Evolutionary conservation across 2,113 vertebrate genomes (phyloP), one percentile per base, ranked within the genome.

Genomic region (Pipra filicauda): DNA sequence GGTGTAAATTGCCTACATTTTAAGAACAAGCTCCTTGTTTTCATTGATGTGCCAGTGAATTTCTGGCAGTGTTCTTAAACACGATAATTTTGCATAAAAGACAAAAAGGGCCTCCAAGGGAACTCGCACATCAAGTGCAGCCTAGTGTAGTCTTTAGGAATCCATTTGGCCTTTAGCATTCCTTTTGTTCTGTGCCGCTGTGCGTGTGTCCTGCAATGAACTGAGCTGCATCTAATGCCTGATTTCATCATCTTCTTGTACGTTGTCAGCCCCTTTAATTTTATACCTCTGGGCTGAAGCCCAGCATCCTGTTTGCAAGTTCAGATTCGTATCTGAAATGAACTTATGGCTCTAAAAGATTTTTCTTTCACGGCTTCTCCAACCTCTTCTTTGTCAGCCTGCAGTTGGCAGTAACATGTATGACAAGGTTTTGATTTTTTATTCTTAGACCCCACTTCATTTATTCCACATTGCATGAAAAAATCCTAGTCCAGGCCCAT

Each of bases 1-100:
- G 96, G 93, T 96, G 95, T 92, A 80, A 93, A 94, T 96, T 93
- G 91, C 91, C 82, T 86, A 62, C 88, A 62, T 91, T 94, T 95
- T 96, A 77, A 91, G 95, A 96, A 92, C 72, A 77, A 81, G 41
- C 91, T 92, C 88, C 85, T 93, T 95, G 83, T 92, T 95, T 96
- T 87, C 79, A 49, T 28, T 93, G 88, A 89, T 65, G 9, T 64
- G 92, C 62, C 86, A 91, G 65, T 65, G 70, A 82, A 96, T 91
- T 96, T 95, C 85, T 92, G 77, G 61, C 84, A 95, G 79, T 72
- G 93, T 91, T 88, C 74, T 89, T 54, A 70, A 88, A 89, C 58
- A 46, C 14, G 61, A 12, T 58, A 67, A 82, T 74, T 91, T 83
- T 46, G 26, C 35, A 28, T 22, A 31, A 54, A 46, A 54, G 33